Conservation (phyloP, 2,888 invertebrate genomes). For the Labia minor region DNA sequence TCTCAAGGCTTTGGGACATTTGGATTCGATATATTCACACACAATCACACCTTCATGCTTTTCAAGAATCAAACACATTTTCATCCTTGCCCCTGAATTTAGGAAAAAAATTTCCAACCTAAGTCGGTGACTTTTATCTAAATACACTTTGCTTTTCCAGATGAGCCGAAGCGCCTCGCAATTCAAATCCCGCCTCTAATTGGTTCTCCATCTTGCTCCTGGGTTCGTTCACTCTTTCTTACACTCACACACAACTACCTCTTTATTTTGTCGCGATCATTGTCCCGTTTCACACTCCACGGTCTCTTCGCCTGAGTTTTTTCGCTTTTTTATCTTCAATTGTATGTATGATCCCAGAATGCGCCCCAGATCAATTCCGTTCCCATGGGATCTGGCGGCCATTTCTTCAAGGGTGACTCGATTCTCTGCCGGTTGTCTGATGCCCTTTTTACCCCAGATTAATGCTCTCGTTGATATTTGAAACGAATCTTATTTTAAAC, state of each 20-base stretch:
- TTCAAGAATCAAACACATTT: not conserved
- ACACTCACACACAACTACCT: conserved; percentile 1
- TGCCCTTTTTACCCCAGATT: conserved; percentile 2
- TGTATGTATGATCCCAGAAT: conserved; percentile 13
- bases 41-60: conserved; percentile 2
- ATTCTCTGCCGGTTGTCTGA: not conserved
- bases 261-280: conserved; percentile 13
- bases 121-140: conserved; percentile 7
- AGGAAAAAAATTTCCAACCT: not conserved
- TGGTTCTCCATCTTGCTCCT: conserved; percentile 13
- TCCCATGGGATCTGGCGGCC: not conserved
- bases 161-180: conserved; percentile 13
- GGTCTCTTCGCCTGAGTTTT: not conserved
- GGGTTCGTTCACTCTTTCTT: not conserved
- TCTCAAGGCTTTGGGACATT: conserved; percentile 3
- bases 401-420: not conserved
- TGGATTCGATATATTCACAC: conserved; percentile 1
- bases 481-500: conserved; percentile 5
- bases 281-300: conserved; percentile 13
- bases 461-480: conserved; percentile 8
- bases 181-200: conserved; percentile 13
- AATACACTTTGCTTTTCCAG: not conserved
- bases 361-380: not conserved
- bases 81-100: not conserved
- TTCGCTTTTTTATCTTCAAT: conserved; percentile 1